These are phyloP conservation scores for Nipponacmea schrenckii DNA, from an alignment of 2,888 invertebrate genomes.

Conservation along the genomic window DNA sequence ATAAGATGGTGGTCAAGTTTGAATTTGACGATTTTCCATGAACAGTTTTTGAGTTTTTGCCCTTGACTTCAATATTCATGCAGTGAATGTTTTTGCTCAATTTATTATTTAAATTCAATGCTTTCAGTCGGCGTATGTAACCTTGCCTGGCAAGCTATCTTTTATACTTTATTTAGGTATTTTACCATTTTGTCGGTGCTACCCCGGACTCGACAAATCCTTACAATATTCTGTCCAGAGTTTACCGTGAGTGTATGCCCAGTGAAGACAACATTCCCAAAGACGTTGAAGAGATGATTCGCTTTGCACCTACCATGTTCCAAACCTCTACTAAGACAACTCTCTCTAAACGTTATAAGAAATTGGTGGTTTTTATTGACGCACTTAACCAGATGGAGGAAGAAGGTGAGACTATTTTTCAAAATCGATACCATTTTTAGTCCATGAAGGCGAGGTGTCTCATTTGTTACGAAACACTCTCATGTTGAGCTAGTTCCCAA, in stretches of 20 bases:
- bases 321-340: conserved; percentile 25
- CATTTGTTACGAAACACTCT: too few species aligned
- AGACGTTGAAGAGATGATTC: conserved; percentile 39
- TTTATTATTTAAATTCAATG: too few species aligned
- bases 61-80: too few species aligned
- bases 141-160: too few species aligned
- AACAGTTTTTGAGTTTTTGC: too few species aligned
- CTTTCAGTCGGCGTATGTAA: too few species aligned
- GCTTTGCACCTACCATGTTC: conserved; percentile 38
- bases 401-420: conserved; percentile 28
- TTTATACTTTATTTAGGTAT: conserved; percentile 28
- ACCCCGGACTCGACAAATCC: conserved; percentile 42
- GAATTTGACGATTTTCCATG: too few species aligned
- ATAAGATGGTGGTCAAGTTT: too few species aligned
- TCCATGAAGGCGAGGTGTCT: too few species aligned
- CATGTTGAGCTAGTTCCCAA: too few species aligned
- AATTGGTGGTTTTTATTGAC: conserved; percentile 39
- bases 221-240: conserved; percentile 35
- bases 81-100: too few species aligned
- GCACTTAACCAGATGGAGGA: conserved; percentile 49
- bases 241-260: conserved; percentile 41
- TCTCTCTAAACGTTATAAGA: conserved; percentile 27
- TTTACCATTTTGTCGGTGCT: conserved; percentile 47
- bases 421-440: not conserved
- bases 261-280: conserved; percentile 30